These are phyloP conservation scores for Chrysolina americana DNA, from an alignment of 2,888 invertebrate species.

Conservation along the genomic window DNA sequence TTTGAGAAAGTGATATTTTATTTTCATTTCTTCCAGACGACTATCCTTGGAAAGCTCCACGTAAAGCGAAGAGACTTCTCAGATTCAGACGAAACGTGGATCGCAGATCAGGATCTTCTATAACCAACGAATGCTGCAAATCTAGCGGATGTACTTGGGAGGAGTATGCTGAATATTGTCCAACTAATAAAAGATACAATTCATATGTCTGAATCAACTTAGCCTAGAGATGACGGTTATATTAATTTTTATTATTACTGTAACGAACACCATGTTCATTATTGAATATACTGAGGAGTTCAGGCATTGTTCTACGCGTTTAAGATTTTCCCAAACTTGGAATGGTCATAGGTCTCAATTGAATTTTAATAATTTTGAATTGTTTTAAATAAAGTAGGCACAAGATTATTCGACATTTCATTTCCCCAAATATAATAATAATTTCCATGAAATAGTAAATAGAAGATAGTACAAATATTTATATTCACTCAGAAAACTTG, in stretches of 20 bases:
- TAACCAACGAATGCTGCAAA: conserved; percentile 76
- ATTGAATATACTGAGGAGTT: neutral
- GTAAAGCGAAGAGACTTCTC: conserved; percentile 63
- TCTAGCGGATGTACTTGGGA: conserved; percentile 76
- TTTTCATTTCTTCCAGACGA: conserved; percentile 55
- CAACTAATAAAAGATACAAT: conserved; percentile 71
- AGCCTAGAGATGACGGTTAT: neutral
- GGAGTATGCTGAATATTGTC: conserved; percentile 78
- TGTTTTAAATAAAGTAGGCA: too few species aligned
- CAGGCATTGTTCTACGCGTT: neutral
- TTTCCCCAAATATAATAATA: neutral
- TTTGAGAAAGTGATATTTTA: neutral
- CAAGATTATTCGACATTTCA: neutral
- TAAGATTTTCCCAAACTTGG: neutral
- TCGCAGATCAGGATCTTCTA: conserved; percentile 67
- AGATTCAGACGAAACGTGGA: conserved; percentile 63
- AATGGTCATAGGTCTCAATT: neutral
- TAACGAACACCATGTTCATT: neutral
- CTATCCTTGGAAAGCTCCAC: conserved; percentile 67
- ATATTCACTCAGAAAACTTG: too few species aligned
- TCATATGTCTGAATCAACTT: conserved; percentile 49
- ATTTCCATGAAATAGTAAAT: neutral
- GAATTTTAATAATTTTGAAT: neutral
- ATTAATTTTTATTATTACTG: neutral
- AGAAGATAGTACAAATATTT: too few species aligned